Base-by-base conservation (phyloP, 2,888 invertebrate genomes). In the Crocallis elinguaria region DNA sequence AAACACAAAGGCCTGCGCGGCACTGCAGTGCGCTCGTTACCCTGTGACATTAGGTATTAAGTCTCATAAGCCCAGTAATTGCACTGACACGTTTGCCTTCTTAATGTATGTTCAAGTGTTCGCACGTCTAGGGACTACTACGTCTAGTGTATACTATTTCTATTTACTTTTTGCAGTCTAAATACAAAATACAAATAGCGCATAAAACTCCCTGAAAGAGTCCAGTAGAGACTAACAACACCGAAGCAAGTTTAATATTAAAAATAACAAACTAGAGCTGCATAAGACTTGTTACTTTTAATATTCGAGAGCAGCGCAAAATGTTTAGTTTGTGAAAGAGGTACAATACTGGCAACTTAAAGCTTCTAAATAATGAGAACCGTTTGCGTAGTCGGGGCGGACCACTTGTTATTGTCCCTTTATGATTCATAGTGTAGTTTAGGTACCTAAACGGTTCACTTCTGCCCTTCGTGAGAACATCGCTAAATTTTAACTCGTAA, bases 261-360 rank as follows among this genome's bases (percentile, higher is more conserved):
- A 50, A 44, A 52, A 36, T 36, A 35, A 45, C 29, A 44, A 41
- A 41, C 45, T 12, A 17, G 29, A 12, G 29, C 19, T 23, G 43
- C 19, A 41, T 19, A 19, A 44, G 23, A 54, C 19, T 42, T 36
- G 39, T 49, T 12, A 45, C 43, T 51, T 54, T 50, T 46, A 58
- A 52, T 59, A 51, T 46, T 42, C 35, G 32, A 39, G 42, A 35
- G 51, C 35, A 38, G 42, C 36, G 52, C 39, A 43, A 44, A 49
- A 45, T 55, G 37, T 52, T 59, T 45, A 42, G 49, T 52, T 58
- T 45, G 36, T 32, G 38, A 39, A 21, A 33, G 23, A 33, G 29
- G 52, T 42, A 46, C 25, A 25, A 1, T n/a, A 25, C 25, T 25
- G 25, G 19, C n/a, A 33, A 35, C 17, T 38, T 12, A 17, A 32